A percentile compares a stretch with the other conserved stretches of the same genome.
phyloP scores from a whole-genome alignment of 2,797 vertebrate genomes.

The Hirundo rustica region DNA sequence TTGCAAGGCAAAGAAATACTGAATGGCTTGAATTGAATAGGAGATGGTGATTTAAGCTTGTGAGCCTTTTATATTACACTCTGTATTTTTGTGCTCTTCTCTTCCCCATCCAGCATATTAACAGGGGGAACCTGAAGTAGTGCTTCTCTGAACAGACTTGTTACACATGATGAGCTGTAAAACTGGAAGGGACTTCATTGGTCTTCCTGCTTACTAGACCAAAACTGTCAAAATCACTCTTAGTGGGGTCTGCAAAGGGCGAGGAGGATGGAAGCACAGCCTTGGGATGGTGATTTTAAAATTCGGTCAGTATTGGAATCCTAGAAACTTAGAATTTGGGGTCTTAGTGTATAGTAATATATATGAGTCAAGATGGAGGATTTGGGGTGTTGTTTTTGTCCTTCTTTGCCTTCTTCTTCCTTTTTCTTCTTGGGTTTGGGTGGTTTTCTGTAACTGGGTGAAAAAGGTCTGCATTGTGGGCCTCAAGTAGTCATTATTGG shows the following conservation, averaged over 20 bases:
- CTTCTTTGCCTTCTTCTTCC: too few relatives aligned
- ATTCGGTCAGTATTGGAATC: too few relatives aligned
- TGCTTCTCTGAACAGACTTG: neutral
- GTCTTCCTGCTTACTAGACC: neutral
- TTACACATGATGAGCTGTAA: neutral
- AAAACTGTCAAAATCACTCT: neutral
- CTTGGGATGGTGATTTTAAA: accelerated
- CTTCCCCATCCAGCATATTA: neutral
- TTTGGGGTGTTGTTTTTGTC: too few relatives aligned
- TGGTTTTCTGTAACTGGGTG: too few relatives aligned
- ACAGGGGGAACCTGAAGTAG: neutral
- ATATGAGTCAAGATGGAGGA: too few relatives aligned
- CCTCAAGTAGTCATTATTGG: too few relatives aligned
- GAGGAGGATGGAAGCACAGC: neutral
- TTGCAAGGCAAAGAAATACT: neutral
- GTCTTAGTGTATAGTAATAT: too few relatives aligned
- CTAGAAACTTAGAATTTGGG: too few relatives aligned
- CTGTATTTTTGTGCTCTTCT: neutral
- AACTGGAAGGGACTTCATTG: neutral
- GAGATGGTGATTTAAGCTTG: neutral
- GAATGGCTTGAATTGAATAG: neutral
- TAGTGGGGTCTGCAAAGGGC: neutral
- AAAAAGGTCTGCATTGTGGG: too few relatives aligned
- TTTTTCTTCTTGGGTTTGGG: too few relatives aligned
- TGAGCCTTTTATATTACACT: neutral